A percentile compares a stretch with the other conserved stretches of the same genome.
These are phyloP conservation scores for Hemichromis elongatus DNA, from an alignment of 2,113 vertebrate genomes.

Conservation along the genomic window DNA sequence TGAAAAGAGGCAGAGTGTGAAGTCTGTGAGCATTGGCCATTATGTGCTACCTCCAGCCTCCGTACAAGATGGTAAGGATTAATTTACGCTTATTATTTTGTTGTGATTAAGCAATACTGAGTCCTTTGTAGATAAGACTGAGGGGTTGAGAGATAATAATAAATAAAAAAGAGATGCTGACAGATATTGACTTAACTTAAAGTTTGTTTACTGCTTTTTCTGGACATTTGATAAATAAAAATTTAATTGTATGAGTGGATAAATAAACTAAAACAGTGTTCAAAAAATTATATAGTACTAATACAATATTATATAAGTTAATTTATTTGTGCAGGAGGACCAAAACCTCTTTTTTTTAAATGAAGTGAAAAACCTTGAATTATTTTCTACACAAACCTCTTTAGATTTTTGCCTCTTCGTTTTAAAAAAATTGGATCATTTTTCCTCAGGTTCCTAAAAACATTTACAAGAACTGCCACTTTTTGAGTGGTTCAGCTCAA, in stretches of 20 bases:
- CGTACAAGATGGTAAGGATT: slow-evolving; percentile 67
- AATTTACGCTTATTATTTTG: neutral
- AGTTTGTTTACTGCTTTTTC: neutral
- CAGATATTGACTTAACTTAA: neutral
- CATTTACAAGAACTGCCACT: neutral
- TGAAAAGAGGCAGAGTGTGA: slow-evolving; percentile 58
- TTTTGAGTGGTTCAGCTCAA: neutral
- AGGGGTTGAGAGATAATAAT: neutral
- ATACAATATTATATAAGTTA: too few species aligned
- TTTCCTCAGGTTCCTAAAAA: neutral
- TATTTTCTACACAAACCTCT: neutral
- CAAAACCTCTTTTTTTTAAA: neutral
- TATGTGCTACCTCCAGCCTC: slow-evolving; percentile 71
- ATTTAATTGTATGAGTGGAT: neutral
- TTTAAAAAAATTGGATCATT: neutral
- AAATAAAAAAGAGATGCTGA: neutral
- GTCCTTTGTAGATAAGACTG: neutral
- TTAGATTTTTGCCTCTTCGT: neutral
- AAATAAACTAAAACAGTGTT: neutral
- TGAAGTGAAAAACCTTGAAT: neutral
- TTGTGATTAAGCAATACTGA: neutral
- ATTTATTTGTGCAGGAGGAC: neutral
- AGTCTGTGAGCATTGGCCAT: slow-evolving; percentile 71
- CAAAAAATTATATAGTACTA: neutral
- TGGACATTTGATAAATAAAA: neutral